Evolutionary conservation across 2,888 invertebrate species (phyloP), one percentile per base, ranked within the genome.

Genomic region (Stratiomys singularior): DNA sequence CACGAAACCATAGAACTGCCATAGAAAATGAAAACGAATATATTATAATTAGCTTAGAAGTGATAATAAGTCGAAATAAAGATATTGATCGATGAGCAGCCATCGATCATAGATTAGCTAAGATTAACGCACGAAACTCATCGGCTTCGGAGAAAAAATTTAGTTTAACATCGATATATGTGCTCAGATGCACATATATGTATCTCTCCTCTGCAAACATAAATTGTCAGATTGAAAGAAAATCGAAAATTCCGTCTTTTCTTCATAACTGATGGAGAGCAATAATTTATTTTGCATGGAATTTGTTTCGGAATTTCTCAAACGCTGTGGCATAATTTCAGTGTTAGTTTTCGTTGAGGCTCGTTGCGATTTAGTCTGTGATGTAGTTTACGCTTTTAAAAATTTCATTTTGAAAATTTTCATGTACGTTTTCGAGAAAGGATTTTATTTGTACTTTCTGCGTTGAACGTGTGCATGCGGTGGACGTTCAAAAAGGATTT

Each of bases 91-190:
- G 37, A 37, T 5, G 37, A 37, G 9, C 9, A 37, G 37, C 9
- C 37, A 52, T 52, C 52, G 52, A 52, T 52, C 52, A 52, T 52
- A 52, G 52, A 52, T 52, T 52, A 52, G 52, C 52, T 52, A 4
- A 13, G 52, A 52, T 52, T 52, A 52, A 18, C 52, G 4, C 52
- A 9, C 52, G 37, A 3, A 37, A 37, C 37, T 9, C 37, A 37
- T 5, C 37, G 9, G 9, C 5, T 3, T 37, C 9, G 37, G 3
- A 37, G 37, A 9, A 37, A 37, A 5, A 9, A 37, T 37, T 37
- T 37, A 5, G 3, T 37, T 37, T 37, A 37, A n/a, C n/a, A n/a
- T n/a, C n/a, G n/a, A n/a, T 37, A 9, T 9, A 5, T 37, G 37
- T 5, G 37, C 9, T 37, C 9, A 37, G 3, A 9, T 5, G 37